Base-by-base conservation (phyloP, 2,888 invertebrate genomes). In the Labia minor region DNA sequence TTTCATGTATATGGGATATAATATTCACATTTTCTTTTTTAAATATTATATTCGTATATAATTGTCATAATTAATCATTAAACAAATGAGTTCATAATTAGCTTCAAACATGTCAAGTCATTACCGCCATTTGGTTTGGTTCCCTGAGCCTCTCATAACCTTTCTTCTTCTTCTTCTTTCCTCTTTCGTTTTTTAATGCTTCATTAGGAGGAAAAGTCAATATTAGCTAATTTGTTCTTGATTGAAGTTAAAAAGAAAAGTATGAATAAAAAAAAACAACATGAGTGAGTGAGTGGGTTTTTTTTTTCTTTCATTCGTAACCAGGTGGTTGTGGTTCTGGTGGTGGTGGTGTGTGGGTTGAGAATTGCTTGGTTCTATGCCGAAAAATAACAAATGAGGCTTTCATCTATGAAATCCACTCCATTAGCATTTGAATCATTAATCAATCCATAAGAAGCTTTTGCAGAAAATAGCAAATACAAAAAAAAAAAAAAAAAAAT, bases 201-300 rank as follows among this genome's bases (percentile, higher is more conserved):
- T 49, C 49, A 49, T 49, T 49, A 49, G 16, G 49, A 49, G 49
- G 49, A 49, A 49, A 49, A 49, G 49, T 49, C 49, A 49, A 49
- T 49, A 49, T 49, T 49, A 49, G 49, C 49, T 49, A 49, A 49
- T 49, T 49, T 49, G 49, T 49, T 49, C 49, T 11, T 49, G 49
- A 49, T 49, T 49, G 49, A 49, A 49, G 49, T 49, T 49, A 49
- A 14, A 49, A 49, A 49, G 49, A n/a, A 26, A 14, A 49, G 14
- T 2, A n/a, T n/a, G n/a, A n/a, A n/a, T n/a, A n/a, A n/a, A n/a
- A n/a, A n/a, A n/a, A n/a, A n/a, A n/a, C n/a, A n/a, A n/a, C n/a
- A n/a, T n/a, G n/a, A n/a, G n/a, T n/a, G n/a, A n/a, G 3, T 14
- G 49, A n/a, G 49, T 49, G 49, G 16, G 16, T 49, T 49, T 49